These are phyloP conservation scores for Zygogramma bicolorata DNA, from an alignment of 2,888 invertebrate species.

Conservation along the genomic window DNA sequence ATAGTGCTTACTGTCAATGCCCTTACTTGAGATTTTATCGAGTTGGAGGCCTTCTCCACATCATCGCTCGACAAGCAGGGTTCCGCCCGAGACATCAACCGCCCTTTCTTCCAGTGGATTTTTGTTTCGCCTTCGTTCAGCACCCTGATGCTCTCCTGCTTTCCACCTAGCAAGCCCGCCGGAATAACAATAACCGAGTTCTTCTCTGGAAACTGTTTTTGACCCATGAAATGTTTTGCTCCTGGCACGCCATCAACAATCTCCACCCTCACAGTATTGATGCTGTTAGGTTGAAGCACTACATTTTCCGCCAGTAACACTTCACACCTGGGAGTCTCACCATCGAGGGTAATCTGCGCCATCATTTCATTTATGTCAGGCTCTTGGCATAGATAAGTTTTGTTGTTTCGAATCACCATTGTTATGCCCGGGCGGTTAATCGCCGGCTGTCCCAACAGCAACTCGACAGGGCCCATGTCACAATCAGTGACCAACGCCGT, in stretches of 20 bases:
- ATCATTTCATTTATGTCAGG: slow-evolving; percentile 9
- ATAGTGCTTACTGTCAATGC: background rate
- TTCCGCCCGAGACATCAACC: slow-evolving; percentile 2
- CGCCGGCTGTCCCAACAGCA: background rate
- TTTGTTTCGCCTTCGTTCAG: background rate
- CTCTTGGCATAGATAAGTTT: background rate
- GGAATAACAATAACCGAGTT: background rate
- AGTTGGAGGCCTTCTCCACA: background rate
- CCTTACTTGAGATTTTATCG: background rate
- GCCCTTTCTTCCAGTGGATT: background rate
- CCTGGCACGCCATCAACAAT: background rate
- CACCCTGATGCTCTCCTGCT: background rate
- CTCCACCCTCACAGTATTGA: background rate
- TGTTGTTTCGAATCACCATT: background rate
- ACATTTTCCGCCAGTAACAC: slow-evolving; percentile 14
- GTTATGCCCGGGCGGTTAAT: background rate
- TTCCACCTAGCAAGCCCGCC: background rate
- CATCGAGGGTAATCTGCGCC: background rate
- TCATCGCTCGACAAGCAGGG: background rate
- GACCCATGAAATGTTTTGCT: background rate
- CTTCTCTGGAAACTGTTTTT: background rate
- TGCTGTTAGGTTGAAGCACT: background rate
- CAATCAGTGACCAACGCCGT: slow-evolving; percentile 8
- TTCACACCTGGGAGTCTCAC: background rate
- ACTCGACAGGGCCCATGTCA: slow-evolving; percentile 6